Percentiles rank a stretch among this genome's conserved stretches.
These are phyloP conservation scores for Zaprionus vittiger DNA, from an alignment of 1,140 invertebrate genomes.

Conservation along the genomic window DNA sequence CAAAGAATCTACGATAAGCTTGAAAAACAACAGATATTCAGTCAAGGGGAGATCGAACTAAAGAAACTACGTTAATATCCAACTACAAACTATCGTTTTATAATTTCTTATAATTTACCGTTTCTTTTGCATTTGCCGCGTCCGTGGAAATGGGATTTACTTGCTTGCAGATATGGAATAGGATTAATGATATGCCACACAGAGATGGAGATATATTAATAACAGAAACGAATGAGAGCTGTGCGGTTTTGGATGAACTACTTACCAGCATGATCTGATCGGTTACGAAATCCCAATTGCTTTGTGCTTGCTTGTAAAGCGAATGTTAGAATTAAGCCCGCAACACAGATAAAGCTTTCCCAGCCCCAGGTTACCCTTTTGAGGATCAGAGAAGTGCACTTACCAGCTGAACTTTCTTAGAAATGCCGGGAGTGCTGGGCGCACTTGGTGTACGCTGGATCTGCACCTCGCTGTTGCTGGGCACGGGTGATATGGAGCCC, in stretches of 20 bases:
- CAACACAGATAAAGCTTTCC: conserved; percentile 18
- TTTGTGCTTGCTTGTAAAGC: conserved; percentile 74
- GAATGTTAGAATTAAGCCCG: conserved; percentile 34
- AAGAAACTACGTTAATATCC: not conserved
- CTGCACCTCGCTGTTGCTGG: conserved; percentile 74
- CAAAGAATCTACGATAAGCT: not conserved
- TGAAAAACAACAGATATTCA: not conserved
- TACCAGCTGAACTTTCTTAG: conserved; percentile 96
- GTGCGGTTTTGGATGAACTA: conserved; percentile 6
- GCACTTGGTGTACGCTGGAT: conserved; percentile 86
- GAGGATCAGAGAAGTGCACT: conserved; percentile 64
- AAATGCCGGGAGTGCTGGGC: conserved; percentile 89
- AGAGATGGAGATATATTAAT: conserved; percentile 9
- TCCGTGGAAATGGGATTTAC: conserved; percentile 67
- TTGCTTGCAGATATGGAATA: conserved; percentile 75
- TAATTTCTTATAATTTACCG: conserved; percentile 19
- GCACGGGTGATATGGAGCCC: conserved; percentile 76
- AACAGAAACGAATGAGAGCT: not conserved
- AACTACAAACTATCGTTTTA: not conserved
- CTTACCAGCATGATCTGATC: conserved; percentile 77
- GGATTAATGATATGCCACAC: conserved; percentile 40
- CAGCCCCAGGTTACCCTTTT: not conserved
- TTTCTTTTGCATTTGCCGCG: conserved; percentile 30
- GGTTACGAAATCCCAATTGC: conserved; percentile 73
- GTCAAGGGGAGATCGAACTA: not conserved